Base-by-base conservation (phyloP, 2,113 vertebrate genomes). In the Nycticebus coucang region DNA sequence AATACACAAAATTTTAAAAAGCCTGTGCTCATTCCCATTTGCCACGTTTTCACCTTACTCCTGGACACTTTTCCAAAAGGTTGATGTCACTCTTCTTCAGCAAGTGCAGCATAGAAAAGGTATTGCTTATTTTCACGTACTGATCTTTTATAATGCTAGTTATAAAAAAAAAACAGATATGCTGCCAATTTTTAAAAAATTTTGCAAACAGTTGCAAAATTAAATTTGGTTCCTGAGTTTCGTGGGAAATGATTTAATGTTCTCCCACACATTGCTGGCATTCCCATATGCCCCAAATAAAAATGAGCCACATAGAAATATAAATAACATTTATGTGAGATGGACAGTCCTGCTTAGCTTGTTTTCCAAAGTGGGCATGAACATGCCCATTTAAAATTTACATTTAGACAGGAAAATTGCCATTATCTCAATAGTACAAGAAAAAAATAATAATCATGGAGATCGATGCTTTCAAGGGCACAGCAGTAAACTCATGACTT, bases 201-300 rank as follows among this genome's bases (percentile, higher is more conserved):
- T 89, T 96, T 93, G 83, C 81, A 91, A 96, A 96, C 88, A 95
- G 78, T 95, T 92, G 71, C 68, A 90, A 95, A 96, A 96, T 96
- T 94, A 96, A 97, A 97, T 94, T 93, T 95, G 78, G 69, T 86
- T 82, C 41, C 68, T 95, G 66, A 96, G 79, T 95, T 95, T 95
- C 91, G 80, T 87, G 24, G 93, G 77, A 83, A 97, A 87, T 94
- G 93, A 94, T 79, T 96, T 93, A 93, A 87, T 55, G 75, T 92
- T 97, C 93, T 96, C 94, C 92, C 85, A 95, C 77, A 93, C 88
- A 81, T 94, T 71, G 66, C 79, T 97, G 94, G 85, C 75, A 77
- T 87, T 86, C 86, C 89, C 81, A 91, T 95, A 94, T 94, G 91
- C 95, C 95, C 97, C 94, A 95, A 97, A 89, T 95, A 97, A 93